Base-by-base conservation (phyloP, 2,797 vertebrate species). In the Emys orbicularis region DNA sequence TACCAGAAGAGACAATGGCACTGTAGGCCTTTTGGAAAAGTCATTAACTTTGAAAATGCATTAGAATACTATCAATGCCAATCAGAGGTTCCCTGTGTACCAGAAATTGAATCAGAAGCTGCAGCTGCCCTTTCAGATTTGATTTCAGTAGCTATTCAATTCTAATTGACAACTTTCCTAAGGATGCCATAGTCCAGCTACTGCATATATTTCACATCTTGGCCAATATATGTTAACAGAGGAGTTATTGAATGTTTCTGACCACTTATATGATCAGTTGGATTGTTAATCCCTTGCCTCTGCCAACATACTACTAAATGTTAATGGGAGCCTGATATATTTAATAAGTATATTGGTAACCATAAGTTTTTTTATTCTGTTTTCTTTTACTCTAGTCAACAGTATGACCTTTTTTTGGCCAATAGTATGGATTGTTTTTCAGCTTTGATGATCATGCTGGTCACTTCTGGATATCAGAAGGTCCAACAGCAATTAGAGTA, bases 1-100 rank as follows among this genome's bases (percentile, higher is more conserved):
- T 31, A 83, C 25, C 12, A 23, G 74, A 90, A 83, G 92, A 91
- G 31, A 87, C 8, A 59, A 8, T 0, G 7, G 37, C 65, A 92
- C 74, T 85, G 77, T 11, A 86, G n/a, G 65, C n/a, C 37, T 21
- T 68, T 37, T 56, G 74, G 80, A 91, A 96, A 96, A 84, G 83
- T 12, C 88, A 65, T 34, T 52, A 34, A 29, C 5, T 90, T 74
- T 50, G 29, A 65, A 92, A 87, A 83, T 31, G 7, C 15, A 92
- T 1, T 50, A 85, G 86, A 41, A 81, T 29, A 31, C 37, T 57
- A 25, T 77, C 84, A 94, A 82, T 89, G 41, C 4, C 61, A 77
- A 53, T 18, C 41, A 23, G 79, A 49, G 47, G n/a, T 83, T 27
- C 74, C 77, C 29, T 84, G 47, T 88, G 6, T 12, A 86, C 65